phyloP scores from a whole-genome alignment of 2,888 invertebrate genomes.

The Pteria penguin region DNA sequence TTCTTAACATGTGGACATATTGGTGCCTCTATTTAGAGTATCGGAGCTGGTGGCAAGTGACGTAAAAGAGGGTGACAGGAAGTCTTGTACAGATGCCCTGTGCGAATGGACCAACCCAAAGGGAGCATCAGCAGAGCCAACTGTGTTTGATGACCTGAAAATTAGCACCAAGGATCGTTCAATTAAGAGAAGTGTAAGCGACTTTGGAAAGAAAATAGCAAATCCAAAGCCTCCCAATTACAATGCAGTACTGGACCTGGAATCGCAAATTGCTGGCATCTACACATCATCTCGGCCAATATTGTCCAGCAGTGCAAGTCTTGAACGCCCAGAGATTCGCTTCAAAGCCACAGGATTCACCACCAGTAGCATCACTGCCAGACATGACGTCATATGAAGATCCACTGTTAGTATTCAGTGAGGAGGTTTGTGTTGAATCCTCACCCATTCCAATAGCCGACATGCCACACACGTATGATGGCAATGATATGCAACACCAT shows the following conservation, averaged over 20 bases:
- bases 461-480: background rate
- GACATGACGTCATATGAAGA: background rate
- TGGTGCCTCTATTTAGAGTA: conserved; percentile 31
- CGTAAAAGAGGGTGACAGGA: background rate
- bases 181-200: conserved; percentile 8
- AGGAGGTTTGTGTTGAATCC: background rate
- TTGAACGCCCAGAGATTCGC: no score
- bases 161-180: conserved; percentile 5
- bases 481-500: background rate
- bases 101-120: conserved; percentile 36
- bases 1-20: conserved; percentile 34
- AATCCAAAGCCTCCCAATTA: background rate
- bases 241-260: conserved; percentile 24
- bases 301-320: conserved; percentile 27
- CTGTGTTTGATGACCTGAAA: conserved; percentile 8
- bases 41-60: conserved; percentile 34
- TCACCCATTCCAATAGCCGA: conserved; percentile 1
- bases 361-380: no score
- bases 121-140: conserved; percentile 16
- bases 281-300: conserved; percentile 31
- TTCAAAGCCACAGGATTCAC: no score
- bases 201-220: conserved; percentile 19
- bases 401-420: background rate
- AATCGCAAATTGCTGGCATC: conserved; percentile 8
- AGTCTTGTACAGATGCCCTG: conserved; percentile 15